Conservation (phyloP, 2,888 invertebrate genomes). For the Magallana nippona region DNA sequence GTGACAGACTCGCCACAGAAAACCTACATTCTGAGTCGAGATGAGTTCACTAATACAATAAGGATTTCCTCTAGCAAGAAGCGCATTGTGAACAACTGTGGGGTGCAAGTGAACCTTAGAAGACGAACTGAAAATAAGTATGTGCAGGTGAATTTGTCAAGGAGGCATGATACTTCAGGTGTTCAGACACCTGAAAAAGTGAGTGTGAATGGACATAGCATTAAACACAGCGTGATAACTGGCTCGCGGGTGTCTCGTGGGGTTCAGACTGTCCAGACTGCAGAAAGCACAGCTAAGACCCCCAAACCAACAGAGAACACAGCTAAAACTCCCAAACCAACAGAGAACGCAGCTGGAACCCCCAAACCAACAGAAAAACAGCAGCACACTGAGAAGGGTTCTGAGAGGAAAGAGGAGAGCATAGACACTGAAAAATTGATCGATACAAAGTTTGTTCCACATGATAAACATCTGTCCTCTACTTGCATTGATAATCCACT, state of each 20-base stretch:
- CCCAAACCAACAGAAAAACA: neutral
- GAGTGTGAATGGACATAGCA: slow-evolving; percentile 26
- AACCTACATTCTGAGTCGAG: neutral
- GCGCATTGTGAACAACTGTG: slow-evolving; percentile 65
- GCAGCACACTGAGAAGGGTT: neutral
- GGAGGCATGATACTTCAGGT: slow-evolving; percentile 10
- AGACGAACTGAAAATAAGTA: slow-evolving; percentile 66
- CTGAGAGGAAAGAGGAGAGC: neutral
- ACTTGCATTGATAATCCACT: neutral
- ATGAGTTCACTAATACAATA: slow-evolving; percentile 42
- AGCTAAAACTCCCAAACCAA: too few species aligned
- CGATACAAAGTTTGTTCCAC: neutral
- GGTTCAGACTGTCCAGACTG: slow-evolving; percentile 8
- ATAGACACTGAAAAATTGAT: neutral
- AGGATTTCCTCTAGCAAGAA: slow-evolving; percentile 56
- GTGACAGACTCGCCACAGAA: slow-evolving; percentile 38
- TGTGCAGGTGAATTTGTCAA: slow-evolving; percentile 60
- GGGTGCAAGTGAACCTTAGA: slow-evolving; percentile 70
- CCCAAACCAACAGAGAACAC: neutral
- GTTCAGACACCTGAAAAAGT: slow-evolving; percentile 21
- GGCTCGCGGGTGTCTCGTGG: slow-evolving; percentile 30
- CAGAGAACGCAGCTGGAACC: neutral
- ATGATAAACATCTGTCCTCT: neutral
- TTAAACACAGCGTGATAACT: neutral
- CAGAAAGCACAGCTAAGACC: neutral